Conservation (phyloP, 2,888 invertebrate genomes). For the Leptopilina drosophilae region DNA sequence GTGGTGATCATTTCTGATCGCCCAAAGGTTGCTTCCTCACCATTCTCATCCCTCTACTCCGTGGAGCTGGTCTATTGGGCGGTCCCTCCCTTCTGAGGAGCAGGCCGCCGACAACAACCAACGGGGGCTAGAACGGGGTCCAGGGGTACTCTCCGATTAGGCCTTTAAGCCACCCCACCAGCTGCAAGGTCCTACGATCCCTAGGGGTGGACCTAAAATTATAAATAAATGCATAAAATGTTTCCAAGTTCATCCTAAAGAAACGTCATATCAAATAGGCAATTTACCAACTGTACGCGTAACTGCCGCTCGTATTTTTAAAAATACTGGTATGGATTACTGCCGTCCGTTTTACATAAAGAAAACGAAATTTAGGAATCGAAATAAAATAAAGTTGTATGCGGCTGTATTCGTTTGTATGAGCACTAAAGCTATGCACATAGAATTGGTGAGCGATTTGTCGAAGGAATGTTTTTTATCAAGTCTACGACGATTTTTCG, state of each 20-base stretch:
- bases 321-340: conserved; percentile 60
- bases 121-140: no score
- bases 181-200: no score
- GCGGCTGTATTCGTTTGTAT: conserved; percentile 61
- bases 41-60: no score
- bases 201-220: no score
- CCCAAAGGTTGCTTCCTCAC: no score
- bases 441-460: conserved; percentile 59
- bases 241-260: background rate
- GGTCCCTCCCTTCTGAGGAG: no score
- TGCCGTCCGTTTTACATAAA: conserved; percentile 60
- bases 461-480: conserved; percentile 45
- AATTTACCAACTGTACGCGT: conserved; percentile 52
- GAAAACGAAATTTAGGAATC: conserved; percentile 49
- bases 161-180: no score
- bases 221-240: background rate
- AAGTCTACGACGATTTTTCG: background rate
- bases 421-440: conserved; percentile 61
- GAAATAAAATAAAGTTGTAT: conserved; percentile 54
- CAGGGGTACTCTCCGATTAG: no score
- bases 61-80: no score
- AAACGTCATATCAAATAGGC: conserved; percentile 30
- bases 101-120: no score
- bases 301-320: conserved; percentile 59
- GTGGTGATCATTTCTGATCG: no score